Percentiles rank a stretch among this genome's conserved stretches.
Evolutionary conservation across 2,797 vertebrate species (phyloP).

Genomic region (Falco rusticolus): DNA sequence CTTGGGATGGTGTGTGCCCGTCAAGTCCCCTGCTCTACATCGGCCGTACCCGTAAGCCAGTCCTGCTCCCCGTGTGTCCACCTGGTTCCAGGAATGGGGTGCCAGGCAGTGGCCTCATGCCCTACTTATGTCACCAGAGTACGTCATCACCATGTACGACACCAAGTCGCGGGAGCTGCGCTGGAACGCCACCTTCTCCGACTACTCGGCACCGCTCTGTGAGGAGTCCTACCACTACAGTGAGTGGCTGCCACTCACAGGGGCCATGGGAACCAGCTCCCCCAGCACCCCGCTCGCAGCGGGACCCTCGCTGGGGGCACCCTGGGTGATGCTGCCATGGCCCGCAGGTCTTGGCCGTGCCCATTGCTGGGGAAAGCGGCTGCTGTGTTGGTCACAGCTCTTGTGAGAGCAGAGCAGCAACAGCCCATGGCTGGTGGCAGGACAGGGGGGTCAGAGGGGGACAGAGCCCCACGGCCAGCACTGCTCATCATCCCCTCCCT

Average conservation of each 20-base stretch:
- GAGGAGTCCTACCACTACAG: conserved; percentile 88
- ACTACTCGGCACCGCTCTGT: conserved; percentile 87
- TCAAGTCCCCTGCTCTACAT: conserved; percentile 92
- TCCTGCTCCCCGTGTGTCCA: fast-evolving
- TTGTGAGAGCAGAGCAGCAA: not conserved
- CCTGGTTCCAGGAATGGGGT: fast-evolving
- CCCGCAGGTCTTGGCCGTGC: fast-evolving
- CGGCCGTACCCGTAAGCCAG: conserved; percentile 88
- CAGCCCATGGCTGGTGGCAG: fast-evolving
- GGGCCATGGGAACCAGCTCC: not conserved
- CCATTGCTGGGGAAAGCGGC: fast-evolving
- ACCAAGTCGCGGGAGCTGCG: conserved; percentile 89
- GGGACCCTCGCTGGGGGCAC: not conserved
- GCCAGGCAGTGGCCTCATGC: not conserved
- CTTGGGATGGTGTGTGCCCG: conserved; percentile 87
- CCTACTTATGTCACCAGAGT: conserved; percentile 79
- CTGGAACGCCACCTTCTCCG: conserved; percentile 94
- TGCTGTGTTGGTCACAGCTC: fast-evolving
- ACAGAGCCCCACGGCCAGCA: fast-evolving
- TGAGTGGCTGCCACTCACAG: conserved; percentile 61
- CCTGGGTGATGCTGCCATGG: not conserved
- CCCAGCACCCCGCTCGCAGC: fast-evolving
- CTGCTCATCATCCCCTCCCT: not conserved
- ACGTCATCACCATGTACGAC: conserved; percentile 95
- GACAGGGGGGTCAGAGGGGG: not conserved